Evolutionary conservation across 2,797 vertebrate species (phyloP).

Genomic region (Aeoliscus strigatus): DNA sequence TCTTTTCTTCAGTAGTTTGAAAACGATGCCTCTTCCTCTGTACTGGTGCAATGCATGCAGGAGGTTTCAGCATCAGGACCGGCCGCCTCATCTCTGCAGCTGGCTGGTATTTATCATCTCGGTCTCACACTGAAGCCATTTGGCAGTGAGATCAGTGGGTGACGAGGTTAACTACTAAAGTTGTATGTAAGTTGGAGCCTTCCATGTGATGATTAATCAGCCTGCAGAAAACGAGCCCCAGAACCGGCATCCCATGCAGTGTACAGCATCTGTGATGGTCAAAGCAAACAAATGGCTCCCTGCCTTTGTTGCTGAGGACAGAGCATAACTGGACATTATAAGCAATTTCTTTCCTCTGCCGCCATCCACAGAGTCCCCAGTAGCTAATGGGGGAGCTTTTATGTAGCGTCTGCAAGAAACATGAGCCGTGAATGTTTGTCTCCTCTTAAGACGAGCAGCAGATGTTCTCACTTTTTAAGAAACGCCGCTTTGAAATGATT

Average conservation of each 20-base stretch:
- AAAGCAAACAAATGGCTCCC: slow-evolving; percentile 79
- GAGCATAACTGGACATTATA: slow-evolving; percentile 71
- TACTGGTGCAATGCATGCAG: slow-evolving; percentile 27
- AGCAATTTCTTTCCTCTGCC: slow-evolving; percentile 78
- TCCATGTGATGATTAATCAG: slow-evolving; percentile 88
- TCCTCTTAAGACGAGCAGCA: slow-evolving; percentile 7
- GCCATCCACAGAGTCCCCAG: slow-evolving; percentile 65
- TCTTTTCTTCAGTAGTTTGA: slow-evolving; percentile 24
- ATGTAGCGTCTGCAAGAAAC: slow-evolving; percentile 38
- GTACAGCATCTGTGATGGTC: slow-evolving; percentile 76
- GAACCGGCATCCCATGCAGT: slow-evolving; percentile 73
- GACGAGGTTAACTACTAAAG: slow-evolving; percentile 93
- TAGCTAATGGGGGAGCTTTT: slow-evolving; percentile 64
- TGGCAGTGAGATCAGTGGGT: slow-evolving; percentile 85
- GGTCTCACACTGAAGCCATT: slow-evolving; percentile 81
- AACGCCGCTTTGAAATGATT: no score
- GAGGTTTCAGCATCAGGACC: slow-evolving; percentile 54
- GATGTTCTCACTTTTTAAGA: no score
- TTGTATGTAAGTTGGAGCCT: slow-evolving; percentile 88
- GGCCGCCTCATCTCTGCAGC: slow-evolving; percentile 65
- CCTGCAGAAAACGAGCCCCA: slow-evolving; percentile 74
- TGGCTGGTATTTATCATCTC: slow-evolving; percentile 84
- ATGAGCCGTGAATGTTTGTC: slow-evolving; percentile 25
- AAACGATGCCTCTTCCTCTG: slow-evolving; percentile 26
- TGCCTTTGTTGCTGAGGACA: slow-evolving; percentile 74